Evolutionary conservation across 2,113 vertebrate genomes (phyloP).

Genomic region (Pseudorhombus dupliciocellatus): DNA sequence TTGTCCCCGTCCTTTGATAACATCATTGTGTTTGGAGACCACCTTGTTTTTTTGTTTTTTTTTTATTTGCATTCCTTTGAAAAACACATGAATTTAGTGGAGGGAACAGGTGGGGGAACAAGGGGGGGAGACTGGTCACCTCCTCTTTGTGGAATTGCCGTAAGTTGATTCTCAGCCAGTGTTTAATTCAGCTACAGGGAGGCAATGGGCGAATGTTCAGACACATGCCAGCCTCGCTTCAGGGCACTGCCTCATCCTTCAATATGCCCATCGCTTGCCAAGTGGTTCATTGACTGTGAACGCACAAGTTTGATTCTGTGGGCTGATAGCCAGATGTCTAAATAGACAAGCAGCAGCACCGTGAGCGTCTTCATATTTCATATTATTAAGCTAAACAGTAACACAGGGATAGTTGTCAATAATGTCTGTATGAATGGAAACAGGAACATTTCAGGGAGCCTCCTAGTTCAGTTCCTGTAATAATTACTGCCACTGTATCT

Average conservation of each 20-base stretch:
- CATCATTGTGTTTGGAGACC: constrained; percentile 35
- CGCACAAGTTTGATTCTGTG: constrained; percentile 50
- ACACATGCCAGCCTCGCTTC: constrained; percentile 56
- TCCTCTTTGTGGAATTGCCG: constrained; percentile 41
- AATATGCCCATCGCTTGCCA: constrained; percentile 51
- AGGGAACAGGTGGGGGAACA: constrained; percentile 58
- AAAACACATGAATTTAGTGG: constrained; percentile 35
- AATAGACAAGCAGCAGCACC: constrained; percentile 32
- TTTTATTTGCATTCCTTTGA: constrained; percentile 55
- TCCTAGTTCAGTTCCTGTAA: not conserved
- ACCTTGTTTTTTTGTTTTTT: constrained; percentile 27
- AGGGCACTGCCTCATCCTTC: constrained; percentile 45
- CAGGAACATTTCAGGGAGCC: not conserved
- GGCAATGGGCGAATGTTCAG: constrained; percentile 47
- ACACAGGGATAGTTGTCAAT: not conserved
- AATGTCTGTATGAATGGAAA: not conserved
- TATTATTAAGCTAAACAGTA: constrained; percentile 42
- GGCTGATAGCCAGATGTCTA: constrained; percentile 41
- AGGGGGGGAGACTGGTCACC: constrained; percentile 35
- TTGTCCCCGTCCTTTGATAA: constrained; percentile 53
- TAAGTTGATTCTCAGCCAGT: constrained; percentile 43
- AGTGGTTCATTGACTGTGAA: constrained; percentile 30
- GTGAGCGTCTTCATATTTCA: constrained; percentile 52
- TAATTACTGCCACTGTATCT: not conserved
- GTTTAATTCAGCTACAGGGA: constrained; percentile 64